These are phyloP conservation scores for Malurus cyaneus DNA, from an alignment of 2,113 vertebrate species.

Conservation along the genomic window DNA sequence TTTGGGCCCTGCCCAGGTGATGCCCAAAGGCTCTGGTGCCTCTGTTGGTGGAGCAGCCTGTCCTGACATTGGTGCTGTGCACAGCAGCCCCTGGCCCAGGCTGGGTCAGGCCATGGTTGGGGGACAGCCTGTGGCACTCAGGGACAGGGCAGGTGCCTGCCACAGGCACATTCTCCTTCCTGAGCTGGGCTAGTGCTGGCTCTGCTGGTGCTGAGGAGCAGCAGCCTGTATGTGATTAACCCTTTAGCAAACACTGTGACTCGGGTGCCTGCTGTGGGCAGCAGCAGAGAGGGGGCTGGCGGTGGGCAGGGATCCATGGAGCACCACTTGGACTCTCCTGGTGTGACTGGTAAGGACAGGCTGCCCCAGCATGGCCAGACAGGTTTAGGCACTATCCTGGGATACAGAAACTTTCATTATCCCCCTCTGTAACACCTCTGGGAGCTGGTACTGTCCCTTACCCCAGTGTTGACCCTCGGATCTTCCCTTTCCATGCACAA, in stretches of 20 bases:
- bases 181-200: neutral
- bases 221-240: neutral
- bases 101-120: neutral
- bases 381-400: neutral
- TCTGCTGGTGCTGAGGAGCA: neutral
- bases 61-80: fast-evolving
- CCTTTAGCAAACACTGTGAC: fast-evolving
- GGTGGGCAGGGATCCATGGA: neutral
- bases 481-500: neutral
- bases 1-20: fast-evolving
- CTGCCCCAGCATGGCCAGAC: neutral
- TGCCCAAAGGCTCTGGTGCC: fast-evolving
- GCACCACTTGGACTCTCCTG: fast-evolving
- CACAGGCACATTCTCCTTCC: fast-evolving
- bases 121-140: fast-evolving
- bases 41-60: neutral
- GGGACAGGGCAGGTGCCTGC: fast-evolving
- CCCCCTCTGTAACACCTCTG: fast-evolving
- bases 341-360: neutral
- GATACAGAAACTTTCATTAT: neutral
- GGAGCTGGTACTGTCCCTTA: neutral
- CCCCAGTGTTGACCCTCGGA: neutral
- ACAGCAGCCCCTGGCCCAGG: neutral
- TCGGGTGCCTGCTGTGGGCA: neutral
- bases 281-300: neutral